A percentile compares a stretch with the other conserved stretches of the same genome.
Evolutionary conservation across 2,888 invertebrate species (phyloP).

Genomic region (Mantis religiosa): DNA sequence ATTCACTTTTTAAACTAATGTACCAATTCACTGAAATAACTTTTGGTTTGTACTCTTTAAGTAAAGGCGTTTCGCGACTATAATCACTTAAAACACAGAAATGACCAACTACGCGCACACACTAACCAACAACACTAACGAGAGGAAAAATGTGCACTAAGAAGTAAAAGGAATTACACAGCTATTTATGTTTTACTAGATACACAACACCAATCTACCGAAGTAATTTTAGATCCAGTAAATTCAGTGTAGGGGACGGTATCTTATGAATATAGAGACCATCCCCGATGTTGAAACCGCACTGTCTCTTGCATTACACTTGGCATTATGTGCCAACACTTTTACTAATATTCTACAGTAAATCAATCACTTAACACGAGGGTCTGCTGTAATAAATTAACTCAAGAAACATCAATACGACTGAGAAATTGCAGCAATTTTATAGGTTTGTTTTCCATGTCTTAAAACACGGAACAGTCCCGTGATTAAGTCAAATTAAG

Average conservation of each 20-base stretch:
- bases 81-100: not conserved
- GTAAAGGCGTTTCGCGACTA: not conserved
- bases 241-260: not conserved
- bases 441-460: not conserved
- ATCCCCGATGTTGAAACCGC: not conserved
- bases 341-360: not conserved
- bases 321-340: not conserved
- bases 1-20: not conserved
- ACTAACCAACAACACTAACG: not conserved
- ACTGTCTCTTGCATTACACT: not conserved
- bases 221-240: not conserved
- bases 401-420: not conserved
- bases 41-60: not conserved
- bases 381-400: not conserved
- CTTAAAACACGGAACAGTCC: too few species aligned
- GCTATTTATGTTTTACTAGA: not conserved
- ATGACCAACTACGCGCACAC: not conserved
- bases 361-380: not conserved
- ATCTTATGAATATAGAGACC: not conserved
- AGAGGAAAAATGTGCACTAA: not conserved
- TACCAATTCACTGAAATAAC: not conserved
- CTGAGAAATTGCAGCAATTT: not conserved
- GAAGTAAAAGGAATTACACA: not conserved
- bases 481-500: not conserved
- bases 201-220: not conserved